These are phyloP conservation scores for Speoplatyrhinus poulsoni DNA, from an alignment of 2,113 vertebrate species.

Conservation along the genomic window DNA sequence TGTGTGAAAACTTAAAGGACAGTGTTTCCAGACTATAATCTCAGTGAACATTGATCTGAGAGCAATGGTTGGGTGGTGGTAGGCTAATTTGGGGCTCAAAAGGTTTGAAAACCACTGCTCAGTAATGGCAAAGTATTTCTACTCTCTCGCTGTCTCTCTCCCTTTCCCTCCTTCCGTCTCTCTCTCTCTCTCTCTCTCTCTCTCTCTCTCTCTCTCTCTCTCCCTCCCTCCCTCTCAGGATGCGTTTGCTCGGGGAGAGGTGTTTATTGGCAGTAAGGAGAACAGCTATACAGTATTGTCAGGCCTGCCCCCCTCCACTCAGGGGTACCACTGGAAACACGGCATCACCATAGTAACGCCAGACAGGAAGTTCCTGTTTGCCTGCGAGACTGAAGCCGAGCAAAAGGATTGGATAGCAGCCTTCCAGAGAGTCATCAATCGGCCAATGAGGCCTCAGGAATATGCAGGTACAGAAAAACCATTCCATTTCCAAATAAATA, in stretches of 20 bases:
- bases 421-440: constrained; percentile 90
- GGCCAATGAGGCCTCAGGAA: constrained; percentile 97
- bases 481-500: no score
- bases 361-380: constrained; percentile 92
- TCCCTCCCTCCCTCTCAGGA: constrained; percentile 74
- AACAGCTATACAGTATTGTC: constrained; percentile 90
- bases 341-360: constrained; percentile 97
- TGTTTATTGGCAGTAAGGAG: constrained; percentile 96
- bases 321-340: constrained; percentile 91
- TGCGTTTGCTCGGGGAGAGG: constrained; percentile 92
- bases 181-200: background rate
- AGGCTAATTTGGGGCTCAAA: no score
- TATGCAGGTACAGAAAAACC: constrained; percentile 83
- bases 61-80: no score
- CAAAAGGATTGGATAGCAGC: constrained; percentile 90
- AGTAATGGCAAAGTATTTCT: background rate
- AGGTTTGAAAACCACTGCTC: no score
- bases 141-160: background rate
- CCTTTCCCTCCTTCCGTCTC: background rate
- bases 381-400: constrained; percentile 89
- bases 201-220: no score
- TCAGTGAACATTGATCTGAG: no score
- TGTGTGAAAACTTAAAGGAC: no score
- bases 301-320: constrained; percentile 85
- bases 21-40: no score